Conservation (phyloP, 2,888 invertebrate species). For the Cremastinae sp. region DNA sequence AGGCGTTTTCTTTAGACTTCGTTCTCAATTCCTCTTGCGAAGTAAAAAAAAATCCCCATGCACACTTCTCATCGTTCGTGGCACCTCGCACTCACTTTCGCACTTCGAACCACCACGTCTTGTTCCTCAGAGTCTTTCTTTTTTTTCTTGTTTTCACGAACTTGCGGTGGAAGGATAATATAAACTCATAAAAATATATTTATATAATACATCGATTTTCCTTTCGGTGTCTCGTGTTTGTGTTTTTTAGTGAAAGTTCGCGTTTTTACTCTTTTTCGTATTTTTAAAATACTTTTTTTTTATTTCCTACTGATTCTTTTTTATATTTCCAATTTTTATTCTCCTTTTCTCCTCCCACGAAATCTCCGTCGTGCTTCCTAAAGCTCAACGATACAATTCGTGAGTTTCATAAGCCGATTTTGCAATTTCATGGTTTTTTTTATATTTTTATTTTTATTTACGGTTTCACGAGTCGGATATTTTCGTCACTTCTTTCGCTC, state of each 20-base stretch:
- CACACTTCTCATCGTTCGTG: conserved; percentile 46
- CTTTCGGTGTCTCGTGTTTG: conserved; percentile 37
- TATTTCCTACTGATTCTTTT: conserved; percentile 5
- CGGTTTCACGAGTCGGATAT: not conserved
- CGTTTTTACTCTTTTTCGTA: conserved; percentile 10
- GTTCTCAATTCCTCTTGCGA: conserved; percentile 37
- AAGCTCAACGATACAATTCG: no score
- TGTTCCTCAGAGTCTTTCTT: conserved; percentile 36
- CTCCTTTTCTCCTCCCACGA: no score
- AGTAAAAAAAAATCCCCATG: conserved; percentile 20
- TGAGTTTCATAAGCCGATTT: not conserved
- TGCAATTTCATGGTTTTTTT: conserved; percentile 13
- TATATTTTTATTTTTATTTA: not conserved
- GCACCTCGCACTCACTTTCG: conserved; percentile 52
- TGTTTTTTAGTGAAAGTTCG: conserved; percentile 14
- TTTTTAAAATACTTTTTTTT: conserved; percentile 18
- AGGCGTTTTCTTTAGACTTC: conserved; percentile 16
- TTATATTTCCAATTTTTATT: no score
- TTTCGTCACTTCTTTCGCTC: no score
- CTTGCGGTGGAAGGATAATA: conserved; percentile 56
- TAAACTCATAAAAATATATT: conserved; percentile 69
- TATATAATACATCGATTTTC: conserved; percentile 54
- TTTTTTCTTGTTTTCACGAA: conserved; percentile 31
- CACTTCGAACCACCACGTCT: conserved; percentile 36
- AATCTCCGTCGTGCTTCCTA: no score